Base-by-base conservation (phyloP, 2,113 vertebrate genomes). In the Vanacampus margaritifer region DNA sequence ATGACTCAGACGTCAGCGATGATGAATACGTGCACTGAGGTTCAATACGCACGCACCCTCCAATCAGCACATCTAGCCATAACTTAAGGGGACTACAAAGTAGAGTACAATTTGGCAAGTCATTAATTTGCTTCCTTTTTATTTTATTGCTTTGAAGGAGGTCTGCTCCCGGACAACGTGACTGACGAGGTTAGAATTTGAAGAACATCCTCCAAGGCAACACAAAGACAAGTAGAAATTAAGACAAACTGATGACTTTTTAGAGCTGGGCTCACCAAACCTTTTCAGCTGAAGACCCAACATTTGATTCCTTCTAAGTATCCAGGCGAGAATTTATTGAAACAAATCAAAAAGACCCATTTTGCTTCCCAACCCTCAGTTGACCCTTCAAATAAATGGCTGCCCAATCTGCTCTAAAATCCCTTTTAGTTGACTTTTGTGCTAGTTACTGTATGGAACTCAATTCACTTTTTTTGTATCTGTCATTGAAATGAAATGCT, bases 1-100 rank as follows among this genome's bases (percentile, higher is more conserved):
- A 96, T 9, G 96, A 98, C 81, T 99, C 95, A 19, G 96, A 98
- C 80, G 67, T 94, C 56, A 98, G 96, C 72, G 97, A 99, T 71
- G 95, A 96, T 39, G 96, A 98, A 86, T 92, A 91, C 35, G 72
- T 89, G 69, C 90, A 90, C 73, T 92, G 70, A 88, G 70, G 74
- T 43, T 35, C 72, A 7, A 48, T n/a, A 62, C 39, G 14, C 60
- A 45, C 39, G 23, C 60, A 62, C 60, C n/a, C 39, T 21, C 35
- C 12, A 21, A 39, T 39, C 36, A 19, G 36, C 39, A 26, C 60
- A 26, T 61, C 54, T 56, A 46, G 51, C 68, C 48, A 46, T 65
- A 45, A 69, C 9, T 56, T 73, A 71, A 81, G 76, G 73, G 68
- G 63, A 53, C 58, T 75, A 70, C 66, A 78, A 81, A 70, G 62